Conservation (phyloP, 2,888 invertebrate species). For the Noctua comes region DNA sequence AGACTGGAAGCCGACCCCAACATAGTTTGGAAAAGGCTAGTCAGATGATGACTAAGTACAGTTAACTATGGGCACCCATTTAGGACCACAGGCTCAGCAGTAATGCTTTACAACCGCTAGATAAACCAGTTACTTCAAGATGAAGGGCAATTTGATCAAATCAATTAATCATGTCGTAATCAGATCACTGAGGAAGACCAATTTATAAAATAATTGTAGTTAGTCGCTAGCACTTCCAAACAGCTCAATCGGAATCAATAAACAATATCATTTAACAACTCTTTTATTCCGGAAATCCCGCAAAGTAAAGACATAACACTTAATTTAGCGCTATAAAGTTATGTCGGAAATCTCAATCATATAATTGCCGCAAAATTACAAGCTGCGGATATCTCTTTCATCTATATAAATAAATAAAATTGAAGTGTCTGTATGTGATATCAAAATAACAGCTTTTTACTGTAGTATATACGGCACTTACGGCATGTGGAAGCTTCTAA, state of each 20-base stretch:
- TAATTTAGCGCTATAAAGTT: not conserved
- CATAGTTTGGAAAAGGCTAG: too few relatives aligned
- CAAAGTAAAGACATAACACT: constrained; percentile 2
- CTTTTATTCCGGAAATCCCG: constrained; percentile 21
- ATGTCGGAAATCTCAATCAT: constrained; percentile 20
- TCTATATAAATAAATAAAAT: not conserved
- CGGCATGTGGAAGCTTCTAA: too few relatives aligned
- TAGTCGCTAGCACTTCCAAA: not conserved
- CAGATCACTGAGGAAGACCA: not conserved
- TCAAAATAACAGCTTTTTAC: too few relatives aligned
- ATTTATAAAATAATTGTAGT: not conserved
- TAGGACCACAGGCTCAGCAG: not conserved
- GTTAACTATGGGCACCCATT: too few relatives aligned
- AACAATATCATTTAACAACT: not conserved
- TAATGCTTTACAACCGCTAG: not conserved
- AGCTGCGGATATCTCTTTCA: constrained; percentile 3
- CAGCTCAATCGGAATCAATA: not conserved
- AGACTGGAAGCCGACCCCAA: too few relatives aligned
- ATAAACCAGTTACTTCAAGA: not conserved
- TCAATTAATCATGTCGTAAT: not conserved
- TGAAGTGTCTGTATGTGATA: too few relatives aligned
- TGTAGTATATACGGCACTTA: too few relatives aligned
- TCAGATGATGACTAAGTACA: too few relatives aligned
- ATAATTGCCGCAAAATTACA: not conserved
- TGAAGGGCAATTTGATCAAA: not conserved